These are phyloP conservation scores for Cercopithecus mona DNA, from an alignment of 2,113 vertebrate genomes.

Conservation along the genomic window DNA sequence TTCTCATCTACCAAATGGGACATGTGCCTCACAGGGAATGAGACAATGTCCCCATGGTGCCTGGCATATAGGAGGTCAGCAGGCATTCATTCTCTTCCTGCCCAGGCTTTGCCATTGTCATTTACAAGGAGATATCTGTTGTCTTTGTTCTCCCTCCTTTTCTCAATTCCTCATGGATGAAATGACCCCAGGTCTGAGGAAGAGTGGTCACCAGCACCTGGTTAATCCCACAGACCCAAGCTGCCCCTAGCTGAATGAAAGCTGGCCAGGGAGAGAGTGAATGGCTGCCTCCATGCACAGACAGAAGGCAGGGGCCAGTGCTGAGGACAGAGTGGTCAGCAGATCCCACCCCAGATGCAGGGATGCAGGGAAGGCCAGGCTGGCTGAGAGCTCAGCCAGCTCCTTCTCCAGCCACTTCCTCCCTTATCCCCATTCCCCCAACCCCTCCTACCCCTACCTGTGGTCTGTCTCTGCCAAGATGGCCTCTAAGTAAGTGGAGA, in stretches of 20 bases:
- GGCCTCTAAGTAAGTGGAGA: background rate
- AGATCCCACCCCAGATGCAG: background rate
- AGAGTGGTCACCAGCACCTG: background rate
- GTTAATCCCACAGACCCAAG: background rate
- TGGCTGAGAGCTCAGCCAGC: background rate
- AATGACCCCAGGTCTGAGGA: background rate
- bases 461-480: background rate
- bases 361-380: background rate
- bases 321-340: background rate
- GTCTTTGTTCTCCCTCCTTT: background rate
- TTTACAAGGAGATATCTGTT: background rate
- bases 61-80: background rate
- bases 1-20: background rate
- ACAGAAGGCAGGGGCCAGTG: background rate
- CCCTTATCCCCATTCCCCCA: too few species aligned
- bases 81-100: background rate
- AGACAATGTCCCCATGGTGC: rapidly evolving
- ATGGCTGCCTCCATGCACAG: background rate
- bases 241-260: background rate
- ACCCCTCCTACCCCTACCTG: background rate
- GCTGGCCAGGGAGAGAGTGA: background rate
- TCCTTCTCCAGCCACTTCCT: background rate
- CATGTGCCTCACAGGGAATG: background rate
- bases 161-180: background rate
- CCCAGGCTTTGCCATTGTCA: background rate